These are phyloP conservation scores for Oryzias javanicus DNA, from an alignment of 2,113 vertebrate genomes.

Conservation along the genomic window DNA sequence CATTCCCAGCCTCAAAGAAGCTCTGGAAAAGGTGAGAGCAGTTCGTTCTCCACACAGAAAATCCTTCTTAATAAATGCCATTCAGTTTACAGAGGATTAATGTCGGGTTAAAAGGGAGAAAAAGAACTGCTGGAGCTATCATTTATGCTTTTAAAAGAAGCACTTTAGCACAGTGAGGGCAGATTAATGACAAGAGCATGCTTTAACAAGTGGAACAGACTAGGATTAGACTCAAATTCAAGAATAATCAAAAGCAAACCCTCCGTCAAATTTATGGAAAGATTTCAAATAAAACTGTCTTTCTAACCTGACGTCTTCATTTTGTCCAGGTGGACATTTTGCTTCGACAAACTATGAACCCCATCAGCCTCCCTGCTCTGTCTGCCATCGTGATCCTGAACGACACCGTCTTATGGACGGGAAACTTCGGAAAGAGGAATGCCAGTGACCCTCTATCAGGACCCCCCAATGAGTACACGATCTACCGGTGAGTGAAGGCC, in stretches of 20 bases:
- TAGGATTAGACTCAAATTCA: background rate
- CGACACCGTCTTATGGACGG: constrained; percentile 92
- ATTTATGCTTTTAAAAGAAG: background rate
- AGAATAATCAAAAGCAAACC: too few species aligned
- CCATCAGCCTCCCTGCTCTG: constrained; percentile 81
- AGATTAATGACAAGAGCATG: background rate
- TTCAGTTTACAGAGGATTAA: background rate
- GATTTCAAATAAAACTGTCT: too few species aligned
- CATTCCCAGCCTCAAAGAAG: constrained; percentile 86
- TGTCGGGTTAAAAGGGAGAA: too few species aligned
- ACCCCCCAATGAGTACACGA: constrained; percentile 87
- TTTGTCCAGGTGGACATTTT: constrained; percentile 82
- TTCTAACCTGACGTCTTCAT: background rate
- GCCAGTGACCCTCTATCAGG: constrained; percentile 79
- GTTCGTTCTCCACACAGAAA: background rate
- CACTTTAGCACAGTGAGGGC: background rate
- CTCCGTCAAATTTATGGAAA: too few species aligned
- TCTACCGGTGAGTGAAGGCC: constrained; percentile 84
- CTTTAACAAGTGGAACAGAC: background rate
- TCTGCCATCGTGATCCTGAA: constrained; percentile 90
- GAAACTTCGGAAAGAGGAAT: constrained; percentile 90
- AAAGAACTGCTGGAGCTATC: too few species aligned
- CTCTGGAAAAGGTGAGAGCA: constrained; percentile 86
- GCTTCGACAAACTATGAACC: constrained; percentile 77
- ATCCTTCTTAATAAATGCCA: constrained; percentile 1